Conservation (phyloP, 2,888 invertebrate species). For the Pseudococcus longispinus region DNA sequence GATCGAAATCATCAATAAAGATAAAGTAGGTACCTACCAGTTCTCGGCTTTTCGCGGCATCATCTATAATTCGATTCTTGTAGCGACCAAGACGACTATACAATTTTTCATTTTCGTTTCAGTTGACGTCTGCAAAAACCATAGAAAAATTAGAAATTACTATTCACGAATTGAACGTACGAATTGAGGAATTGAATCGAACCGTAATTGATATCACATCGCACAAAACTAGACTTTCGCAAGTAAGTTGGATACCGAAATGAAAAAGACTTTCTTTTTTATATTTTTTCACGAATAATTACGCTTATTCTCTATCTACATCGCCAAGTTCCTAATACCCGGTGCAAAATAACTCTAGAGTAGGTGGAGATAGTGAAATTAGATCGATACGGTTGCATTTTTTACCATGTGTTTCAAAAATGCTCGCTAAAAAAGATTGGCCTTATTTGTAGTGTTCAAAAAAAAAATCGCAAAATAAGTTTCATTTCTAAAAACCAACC, state of each 20-base stretch:
- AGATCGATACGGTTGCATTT: no score
- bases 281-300: not conserved
- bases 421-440: no score
- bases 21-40: constrained; percentile 69
- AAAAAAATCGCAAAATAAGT: no score
- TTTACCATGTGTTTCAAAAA: no score
- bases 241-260: constrained; percentile 63
- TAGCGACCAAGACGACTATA: no score
- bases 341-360: no score
- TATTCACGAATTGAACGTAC: constrained; percentile 91
- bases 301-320: not conserved
- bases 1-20: constrained; percentile 93
- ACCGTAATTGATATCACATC: constrained; percentile 97
- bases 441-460: no score
- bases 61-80: no score
- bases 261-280: not conserved
- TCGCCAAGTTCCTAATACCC: no score
- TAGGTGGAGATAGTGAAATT: no score
- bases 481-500: no score
- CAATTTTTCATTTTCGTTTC: constrained; percentile 49
- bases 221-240: constrained; percentile 93
- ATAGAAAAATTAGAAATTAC: constrained; percentile 90
- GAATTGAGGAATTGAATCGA: constrained; percentile 96
- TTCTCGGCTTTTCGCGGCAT: no score
- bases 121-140: constrained; percentile 76